These are phyloP conservation scores for Sycophila sp. DNA, from an alignment of 1,140 invertebrate species.

Conservation along the genomic window DNA sequence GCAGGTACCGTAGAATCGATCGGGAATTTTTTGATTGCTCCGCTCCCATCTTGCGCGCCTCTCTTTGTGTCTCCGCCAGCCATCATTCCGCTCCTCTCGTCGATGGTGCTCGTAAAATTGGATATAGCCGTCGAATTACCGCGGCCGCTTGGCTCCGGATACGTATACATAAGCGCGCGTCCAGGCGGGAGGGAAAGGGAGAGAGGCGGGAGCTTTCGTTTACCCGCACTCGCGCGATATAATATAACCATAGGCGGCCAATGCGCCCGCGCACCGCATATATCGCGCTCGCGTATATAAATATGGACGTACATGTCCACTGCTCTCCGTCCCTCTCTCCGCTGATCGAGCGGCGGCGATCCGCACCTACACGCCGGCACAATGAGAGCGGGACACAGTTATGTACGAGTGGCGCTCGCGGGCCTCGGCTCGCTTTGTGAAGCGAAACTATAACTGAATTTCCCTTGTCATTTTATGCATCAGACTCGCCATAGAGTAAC, in stretches of 20 bases:
- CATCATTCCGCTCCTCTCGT: no score
- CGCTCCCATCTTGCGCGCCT: no score
- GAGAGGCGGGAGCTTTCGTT: background rate
- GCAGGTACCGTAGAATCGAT: no score
- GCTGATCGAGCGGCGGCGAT: no score
- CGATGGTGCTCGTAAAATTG: background rate
- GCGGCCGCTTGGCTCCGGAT: background rate
- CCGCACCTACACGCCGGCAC: background rate
- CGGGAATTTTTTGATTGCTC: no score
- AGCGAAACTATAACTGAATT: constrained; percentile 59
- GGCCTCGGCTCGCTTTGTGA: constrained; percentile 57
- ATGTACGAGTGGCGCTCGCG: background rate
- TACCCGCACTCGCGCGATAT: background rate
- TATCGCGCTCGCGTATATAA: background rate
- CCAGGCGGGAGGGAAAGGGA: no score
- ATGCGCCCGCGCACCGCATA: background rate
- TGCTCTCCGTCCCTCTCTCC: no score
- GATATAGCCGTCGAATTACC: background rate
- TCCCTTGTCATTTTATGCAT: constrained; percentile 62
- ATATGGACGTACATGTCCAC: constrained; percentile 1
- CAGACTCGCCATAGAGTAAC: constrained; percentile 61
- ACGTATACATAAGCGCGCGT: background rate
- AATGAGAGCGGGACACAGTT: background rate
- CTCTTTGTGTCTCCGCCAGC: no score
- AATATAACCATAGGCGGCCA: background rate